phyloP scores from a whole-genome alignment of 2,888 invertebrate genomes.

The Silvanus unidentatus region DNA sequence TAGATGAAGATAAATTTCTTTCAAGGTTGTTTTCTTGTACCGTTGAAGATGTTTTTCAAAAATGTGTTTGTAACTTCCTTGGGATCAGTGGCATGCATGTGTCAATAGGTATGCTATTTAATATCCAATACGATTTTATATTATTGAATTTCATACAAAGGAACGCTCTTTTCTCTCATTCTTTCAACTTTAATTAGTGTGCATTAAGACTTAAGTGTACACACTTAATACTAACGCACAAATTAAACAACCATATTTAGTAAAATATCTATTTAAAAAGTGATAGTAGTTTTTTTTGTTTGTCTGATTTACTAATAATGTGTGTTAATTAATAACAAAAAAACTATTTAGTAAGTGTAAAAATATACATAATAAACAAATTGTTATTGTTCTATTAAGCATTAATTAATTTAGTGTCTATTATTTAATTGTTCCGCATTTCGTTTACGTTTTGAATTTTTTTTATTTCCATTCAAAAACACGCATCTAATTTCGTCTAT shows the following conservation, averaged over 20 bases:
- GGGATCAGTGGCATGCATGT: slow-evolving; percentile 25
- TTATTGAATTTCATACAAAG: too few species aligned
- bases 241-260: neutral
- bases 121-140: neutral
- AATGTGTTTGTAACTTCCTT: slow-evolving; percentile 21
- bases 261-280: slow-evolving; percentile 19
- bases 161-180: too few species aligned
- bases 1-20: neutral
- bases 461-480: too few species aligned
- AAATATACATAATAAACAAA: neutral
- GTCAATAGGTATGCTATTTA: slow-evolving; percentile 22
- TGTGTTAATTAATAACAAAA: too few species aligned
- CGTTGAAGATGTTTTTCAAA: slow-evolving; percentile 21
- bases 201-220: too few species aligned
- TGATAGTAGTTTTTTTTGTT: slow-evolving; percentile 2
- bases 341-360: neutral
- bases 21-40: slow-evolving; percentile 29
- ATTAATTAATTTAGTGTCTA: neutral
- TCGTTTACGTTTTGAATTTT: too few species aligned
- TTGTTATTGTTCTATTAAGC: neutral
- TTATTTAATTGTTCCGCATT: neutral
- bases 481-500: too few species aligned
- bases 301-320: neutral
- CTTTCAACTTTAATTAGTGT: too few species aligned
- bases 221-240: neutral